These are phyloP conservation scores for Rotaria macrura DNA, from an alignment of 2,888 invertebrate genomes.

Conservation along the genomic window DNA sequence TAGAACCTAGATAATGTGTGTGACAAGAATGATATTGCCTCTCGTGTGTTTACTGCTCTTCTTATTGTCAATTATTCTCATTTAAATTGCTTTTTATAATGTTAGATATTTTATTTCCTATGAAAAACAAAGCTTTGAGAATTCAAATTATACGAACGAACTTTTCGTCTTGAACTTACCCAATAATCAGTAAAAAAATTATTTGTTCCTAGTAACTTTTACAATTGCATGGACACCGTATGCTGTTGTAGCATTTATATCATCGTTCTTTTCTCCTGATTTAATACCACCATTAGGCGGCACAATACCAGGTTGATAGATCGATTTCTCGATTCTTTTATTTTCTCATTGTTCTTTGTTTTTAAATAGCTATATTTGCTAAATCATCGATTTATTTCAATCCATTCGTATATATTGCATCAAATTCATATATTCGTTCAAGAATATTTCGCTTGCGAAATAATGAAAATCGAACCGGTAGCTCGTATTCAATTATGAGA, in stretches of 20 bases:
- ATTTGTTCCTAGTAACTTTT: conserved; percentile 17
- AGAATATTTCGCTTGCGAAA: neutral
- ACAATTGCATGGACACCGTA: conserved; percentile 32
- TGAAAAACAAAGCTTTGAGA: too few relatives aligned
- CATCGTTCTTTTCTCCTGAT: conserved; percentile 19
- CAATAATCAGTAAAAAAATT: neutral
- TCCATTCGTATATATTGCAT: neutral
- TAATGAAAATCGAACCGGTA: neutral
- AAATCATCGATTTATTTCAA: conserved; percentile 5
- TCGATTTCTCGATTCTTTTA: neutral
- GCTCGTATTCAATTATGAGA: neutral
- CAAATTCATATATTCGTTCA: neutral
- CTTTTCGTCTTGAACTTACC: too few relatives aligned
- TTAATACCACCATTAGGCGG: conserved; percentile 18
- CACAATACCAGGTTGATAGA: conserved; percentile 11
- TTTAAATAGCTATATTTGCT: neutral
- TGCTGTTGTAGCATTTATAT: conserved; percentile 26
- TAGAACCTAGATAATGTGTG: too few relatives aligned
- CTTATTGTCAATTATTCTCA: too few relatives aligned
- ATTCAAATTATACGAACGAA: too few relatives aligned
- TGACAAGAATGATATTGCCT: too few relatives aligned
- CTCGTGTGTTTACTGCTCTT: too few relatives aligned
- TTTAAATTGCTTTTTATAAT: too few relatives aligned
- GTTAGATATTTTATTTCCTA: too few relatives aligned
- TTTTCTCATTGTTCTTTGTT: neutral